phyloP scores from a whole-genome alignment of 2,113 vertebrate genomes.

The Anguilla rostrata region DNA sequence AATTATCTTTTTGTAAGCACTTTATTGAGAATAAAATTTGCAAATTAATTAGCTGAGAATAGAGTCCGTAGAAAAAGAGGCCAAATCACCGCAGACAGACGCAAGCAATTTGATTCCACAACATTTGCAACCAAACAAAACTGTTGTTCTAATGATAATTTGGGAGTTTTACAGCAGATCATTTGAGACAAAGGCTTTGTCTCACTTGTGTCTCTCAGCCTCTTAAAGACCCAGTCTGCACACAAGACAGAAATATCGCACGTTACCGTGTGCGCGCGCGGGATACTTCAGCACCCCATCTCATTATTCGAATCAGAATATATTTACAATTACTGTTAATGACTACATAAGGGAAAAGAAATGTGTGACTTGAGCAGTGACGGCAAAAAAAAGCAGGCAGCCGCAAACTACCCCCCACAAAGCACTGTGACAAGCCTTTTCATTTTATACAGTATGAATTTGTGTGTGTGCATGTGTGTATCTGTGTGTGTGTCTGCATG shows the following conservation, averaged over 20 bases:
- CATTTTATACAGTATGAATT: conserved; percentile 52
- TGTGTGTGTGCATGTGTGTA: no score
- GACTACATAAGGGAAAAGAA: neutral
- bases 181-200: conserved; percentile 64
- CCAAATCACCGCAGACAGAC: conserved; percentile 50
- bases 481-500: no score
- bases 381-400: conserved; percentile 54
- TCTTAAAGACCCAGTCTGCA: neutral
- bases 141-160: conserved; percentile 66
- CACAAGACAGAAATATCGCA: neutral
- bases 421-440: conserved; percentile 52
- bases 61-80: conserved; percentile 46
- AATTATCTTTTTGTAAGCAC: conserved; percentile 98
- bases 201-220: conserved; percentile 47
- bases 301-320: conserved; percentile 11
- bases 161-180: conserved; percentile 53
- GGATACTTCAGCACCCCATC: neutral
- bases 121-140: conserved; percentile 54
- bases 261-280: no score
- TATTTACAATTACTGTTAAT: neutral
- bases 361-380: conserved; percentile 52
- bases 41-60: conserved; percentile 93
- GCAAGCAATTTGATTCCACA: conserved; percentile 48
- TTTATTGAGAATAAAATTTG: conserved; percentile 97
- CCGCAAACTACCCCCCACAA: conserved; percentile 49